phyloP scores from a whole-genome alignment of 2,888 invertebrate genomes.

The Temnothorax ravouxi region DNA sequence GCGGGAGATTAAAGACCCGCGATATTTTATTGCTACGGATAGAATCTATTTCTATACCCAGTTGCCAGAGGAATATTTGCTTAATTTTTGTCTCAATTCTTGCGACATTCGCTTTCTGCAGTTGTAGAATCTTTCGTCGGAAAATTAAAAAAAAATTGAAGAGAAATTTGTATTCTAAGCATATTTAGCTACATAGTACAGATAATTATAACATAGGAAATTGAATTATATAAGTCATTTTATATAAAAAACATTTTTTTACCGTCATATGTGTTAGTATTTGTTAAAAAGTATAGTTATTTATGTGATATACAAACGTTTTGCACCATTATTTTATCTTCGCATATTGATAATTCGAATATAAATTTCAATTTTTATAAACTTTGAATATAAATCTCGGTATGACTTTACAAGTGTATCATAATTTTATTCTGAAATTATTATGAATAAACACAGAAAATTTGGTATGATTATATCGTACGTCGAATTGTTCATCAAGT shows the following conservation, averaged over 20 bases:
- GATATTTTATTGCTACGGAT: constrained; percentile 12
- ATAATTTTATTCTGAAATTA: neutral
- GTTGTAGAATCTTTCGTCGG: neutral
- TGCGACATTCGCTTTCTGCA: neutral
- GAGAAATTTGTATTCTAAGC: neutral
- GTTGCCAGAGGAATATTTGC: neutral
- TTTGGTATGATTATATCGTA: neutral
- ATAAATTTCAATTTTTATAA: neutral
- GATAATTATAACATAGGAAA: neutral
- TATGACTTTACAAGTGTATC: neutral
- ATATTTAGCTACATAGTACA: neutral
- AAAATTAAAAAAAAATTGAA: neutral
- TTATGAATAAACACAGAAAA: neutral
- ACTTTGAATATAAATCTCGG: neutral
- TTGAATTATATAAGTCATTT: neutral
- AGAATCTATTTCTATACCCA: neutral
- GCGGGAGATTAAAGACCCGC: neutral
- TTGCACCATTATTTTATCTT: neutral
- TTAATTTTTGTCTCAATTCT: neutral
- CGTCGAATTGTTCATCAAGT: neutral
- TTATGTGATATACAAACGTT: neutral
- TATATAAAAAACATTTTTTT: neutral
- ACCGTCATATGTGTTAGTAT: neutral
- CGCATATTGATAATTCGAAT: neutral
- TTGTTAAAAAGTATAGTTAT: neutral